These are phyloP conservation scores for Glaucomys volans DNA, from an alignment of 2,113 vertebrate genomes.

Conservation along the genomic window DNA sequence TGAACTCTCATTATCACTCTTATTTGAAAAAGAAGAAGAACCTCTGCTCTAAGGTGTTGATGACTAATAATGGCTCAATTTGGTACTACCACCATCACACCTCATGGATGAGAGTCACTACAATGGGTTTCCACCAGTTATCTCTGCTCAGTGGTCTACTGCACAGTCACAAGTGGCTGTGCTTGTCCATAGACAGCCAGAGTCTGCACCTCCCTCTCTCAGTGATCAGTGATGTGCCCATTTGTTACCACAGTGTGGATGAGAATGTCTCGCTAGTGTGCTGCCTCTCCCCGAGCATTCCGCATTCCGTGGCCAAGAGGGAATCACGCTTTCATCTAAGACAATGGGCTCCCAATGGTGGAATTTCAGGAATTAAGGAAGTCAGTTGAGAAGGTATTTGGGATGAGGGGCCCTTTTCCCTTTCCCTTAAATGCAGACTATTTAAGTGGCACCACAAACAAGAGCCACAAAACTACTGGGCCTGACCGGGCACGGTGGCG, in stretches of 20 bases:
- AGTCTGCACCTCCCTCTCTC: neutral
- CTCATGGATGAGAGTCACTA: neutral
- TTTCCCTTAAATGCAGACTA: constrained; percentile 6
- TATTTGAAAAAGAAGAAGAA: no score
- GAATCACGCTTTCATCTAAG: neutral
- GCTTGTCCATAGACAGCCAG: neutral
- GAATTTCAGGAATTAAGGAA: constrained; percentile 37
- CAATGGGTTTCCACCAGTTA: neutral
- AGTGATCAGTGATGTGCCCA: neutral
- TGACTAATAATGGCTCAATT: neutral
- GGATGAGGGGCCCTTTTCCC: constrained; percentile 32
- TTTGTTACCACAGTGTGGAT: neutral
- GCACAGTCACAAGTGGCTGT: neutral
- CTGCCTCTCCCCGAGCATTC: constrained; percentile 13
- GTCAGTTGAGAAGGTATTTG: constrained; percentile 43
- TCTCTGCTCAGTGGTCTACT: neutral
- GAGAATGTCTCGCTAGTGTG: neutral
- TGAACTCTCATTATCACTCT: no score
- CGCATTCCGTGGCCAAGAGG: neutral
- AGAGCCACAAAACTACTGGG: neutral
- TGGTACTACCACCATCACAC: neutral
- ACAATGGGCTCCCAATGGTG: neutral
- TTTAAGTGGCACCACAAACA: constrained; percentile 33
- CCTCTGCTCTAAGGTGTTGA: neutral
- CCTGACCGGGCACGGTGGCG: no score